Percentiles rank a stretch among this genome's conserved stretches.
phyloP scores from a whole-genome alignment of 2,113 vertebrate species.

The Phylloscopus whistleri region DNA sequence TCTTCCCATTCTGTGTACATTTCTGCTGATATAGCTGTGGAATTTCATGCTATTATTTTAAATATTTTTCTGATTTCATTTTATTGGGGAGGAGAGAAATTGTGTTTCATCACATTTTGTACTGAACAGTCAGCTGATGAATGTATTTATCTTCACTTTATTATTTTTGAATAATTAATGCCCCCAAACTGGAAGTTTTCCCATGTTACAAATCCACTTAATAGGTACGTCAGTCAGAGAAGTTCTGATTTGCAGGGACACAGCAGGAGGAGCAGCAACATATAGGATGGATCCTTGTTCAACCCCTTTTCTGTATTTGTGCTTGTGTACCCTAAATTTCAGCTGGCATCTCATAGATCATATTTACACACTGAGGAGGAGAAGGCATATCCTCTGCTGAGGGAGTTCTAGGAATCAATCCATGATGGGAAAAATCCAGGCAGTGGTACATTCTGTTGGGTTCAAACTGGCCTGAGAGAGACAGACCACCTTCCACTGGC shows the following conservation, averaged over 20 bases:
- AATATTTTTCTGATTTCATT: not conserved
- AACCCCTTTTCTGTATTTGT: not conserved
- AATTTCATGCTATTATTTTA: not conserved
- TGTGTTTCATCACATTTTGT: not conserved
- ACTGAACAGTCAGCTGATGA: not conserved
- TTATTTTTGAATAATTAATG: not conserved
- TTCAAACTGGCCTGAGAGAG: not conserved
- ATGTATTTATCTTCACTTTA: not conserved
- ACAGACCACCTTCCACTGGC: not conserved
- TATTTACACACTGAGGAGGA: not conserved
- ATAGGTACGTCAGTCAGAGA: not conserved
- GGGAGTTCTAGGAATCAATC: not conserved
- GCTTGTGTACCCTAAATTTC: not conserved
- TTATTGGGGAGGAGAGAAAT: not conserved
- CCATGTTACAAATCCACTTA: not conserved
- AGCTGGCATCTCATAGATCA: not conserved
- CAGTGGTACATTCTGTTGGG: no score
- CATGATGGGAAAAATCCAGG: not conserved
- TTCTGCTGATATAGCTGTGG: not conserved
- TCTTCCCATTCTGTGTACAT: not conserved
- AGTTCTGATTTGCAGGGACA: not conserved
- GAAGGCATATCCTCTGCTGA: not conserved
- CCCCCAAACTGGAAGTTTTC: not conserved
- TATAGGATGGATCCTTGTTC: not conserved
- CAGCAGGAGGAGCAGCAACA: not conserved